Evolutionary conservation across 2,797 vertebrate species (phyloP).

Genomic region (Crenichthys baileyi): DNA sequence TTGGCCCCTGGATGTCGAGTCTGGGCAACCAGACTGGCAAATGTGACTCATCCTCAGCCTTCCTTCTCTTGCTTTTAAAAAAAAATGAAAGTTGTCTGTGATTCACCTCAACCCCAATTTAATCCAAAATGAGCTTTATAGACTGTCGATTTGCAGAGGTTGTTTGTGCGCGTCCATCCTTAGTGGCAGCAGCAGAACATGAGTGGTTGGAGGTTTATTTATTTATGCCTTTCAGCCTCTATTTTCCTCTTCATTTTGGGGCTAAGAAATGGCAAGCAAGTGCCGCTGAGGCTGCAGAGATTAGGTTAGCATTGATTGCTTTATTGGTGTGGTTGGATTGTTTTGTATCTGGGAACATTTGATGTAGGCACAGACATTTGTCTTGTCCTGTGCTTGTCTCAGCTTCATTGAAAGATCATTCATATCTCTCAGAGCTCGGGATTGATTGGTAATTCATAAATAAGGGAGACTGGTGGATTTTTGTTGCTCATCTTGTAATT

Average conservation of each 20-base stretch:
- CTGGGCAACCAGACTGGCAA: conserved; percentile 55
- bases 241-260: conserved; percentile 77
- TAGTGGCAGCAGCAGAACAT: conserved; percentile 59
- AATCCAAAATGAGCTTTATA: conserved; percentile 56
- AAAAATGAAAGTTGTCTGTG: conserved; percentile 66
- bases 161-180: conserved; percentile 45
- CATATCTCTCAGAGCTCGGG: conserved; percentile 63
- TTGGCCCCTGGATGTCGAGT: conserved; percentile 33
- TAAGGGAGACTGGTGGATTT: conserved; percentile 19
- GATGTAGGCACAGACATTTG: conserved; percentile 74
- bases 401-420: conserved; percentile 69
- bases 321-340: conserved; percentile 79
- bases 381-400: conserved; percentile 75
- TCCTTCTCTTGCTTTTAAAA: conserved; percentile 43
- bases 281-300: conserved; percentile 71
- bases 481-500: background rate
- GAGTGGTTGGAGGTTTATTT: conserved; percentile 78
- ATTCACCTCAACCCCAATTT: conserved; percentile 56
- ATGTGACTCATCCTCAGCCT: conserved; percentile 67
- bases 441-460: conserved; percentile 64
- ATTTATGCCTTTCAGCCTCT: conserved; percentile 76
- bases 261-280: conserved; percentile 73
- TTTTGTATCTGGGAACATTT: conserved; percentile 73
- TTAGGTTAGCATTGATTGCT: conserved; percentile 81
- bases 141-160: conserved; percentile 51